These are phyloP conservation scores for Lithodes maja DNA, from an alignment of 2,888 invertebrate species.

Conservation along the genomic window DNA sequence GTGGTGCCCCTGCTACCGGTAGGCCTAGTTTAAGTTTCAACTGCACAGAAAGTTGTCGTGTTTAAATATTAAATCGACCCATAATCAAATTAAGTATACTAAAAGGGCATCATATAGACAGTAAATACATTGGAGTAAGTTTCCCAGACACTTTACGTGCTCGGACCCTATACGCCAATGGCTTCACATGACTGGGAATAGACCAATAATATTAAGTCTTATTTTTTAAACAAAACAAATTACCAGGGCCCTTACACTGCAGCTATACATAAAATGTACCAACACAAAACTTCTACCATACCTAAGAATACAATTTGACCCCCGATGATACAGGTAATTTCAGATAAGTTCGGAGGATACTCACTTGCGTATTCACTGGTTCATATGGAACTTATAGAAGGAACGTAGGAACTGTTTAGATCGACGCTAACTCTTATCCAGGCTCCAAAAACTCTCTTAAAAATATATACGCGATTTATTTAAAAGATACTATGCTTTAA, in stretches of 20 bases:
- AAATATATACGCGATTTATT: neutral
- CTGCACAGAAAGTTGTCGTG: no score
- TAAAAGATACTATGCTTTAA: no score
- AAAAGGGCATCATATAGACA: no score
- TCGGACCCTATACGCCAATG: neutral
- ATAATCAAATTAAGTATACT: no score
- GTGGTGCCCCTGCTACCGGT: no score
- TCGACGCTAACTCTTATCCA: slow-evolving; percentile 12
- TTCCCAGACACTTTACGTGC: no score
- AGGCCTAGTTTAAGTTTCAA: no score
- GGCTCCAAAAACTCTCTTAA: slow-evolving; percentile 1
- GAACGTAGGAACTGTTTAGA: slow-evolving; percentile 60
- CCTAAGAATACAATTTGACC: neutral
- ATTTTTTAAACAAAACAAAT: neutral
- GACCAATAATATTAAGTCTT: neutral
- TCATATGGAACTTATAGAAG: slow-evolving; percentile 41
- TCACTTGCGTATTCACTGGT: slow-evolving; percentile 13
- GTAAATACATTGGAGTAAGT: no score
- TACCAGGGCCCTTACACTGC: neutral
- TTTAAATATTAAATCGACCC: no score
- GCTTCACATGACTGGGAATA: neutral
- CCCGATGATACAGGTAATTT: slow-evolving; percentile 29
- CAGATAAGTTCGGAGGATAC: slow-evolving; percentile 20
- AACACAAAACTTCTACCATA: neutral
- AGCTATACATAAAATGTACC: neutral